phyloP scores from a whole-genome alignment of 2,113 vertebrate species.

The Clarias batrachus region DNA sequence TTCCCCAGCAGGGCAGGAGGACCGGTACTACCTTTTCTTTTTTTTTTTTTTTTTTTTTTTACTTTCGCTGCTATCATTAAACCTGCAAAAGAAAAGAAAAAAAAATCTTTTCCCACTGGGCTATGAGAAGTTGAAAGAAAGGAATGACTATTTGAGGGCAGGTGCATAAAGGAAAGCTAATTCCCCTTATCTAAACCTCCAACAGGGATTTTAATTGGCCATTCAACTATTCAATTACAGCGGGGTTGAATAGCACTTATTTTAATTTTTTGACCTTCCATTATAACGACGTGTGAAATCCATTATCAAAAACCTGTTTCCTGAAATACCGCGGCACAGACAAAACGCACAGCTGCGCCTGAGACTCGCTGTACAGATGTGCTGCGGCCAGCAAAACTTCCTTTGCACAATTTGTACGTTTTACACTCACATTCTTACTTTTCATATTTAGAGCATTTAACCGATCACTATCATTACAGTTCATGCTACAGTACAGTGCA shows the following conservation, averaged over 20 bases:
- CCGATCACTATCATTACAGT: background rate
- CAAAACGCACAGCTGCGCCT: conserved; percentile 45
- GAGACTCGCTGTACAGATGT: conserved; percentile 56
- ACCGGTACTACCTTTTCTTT: conserved; percentile 56
- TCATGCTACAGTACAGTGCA: background rate
- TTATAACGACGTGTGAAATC: conserved; percentile 51
- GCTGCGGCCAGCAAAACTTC: conserved; percentile 12
- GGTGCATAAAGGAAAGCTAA: conserved; percentile 68
- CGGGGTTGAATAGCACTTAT: conserved; percentile 66
- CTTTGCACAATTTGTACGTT: background rate
- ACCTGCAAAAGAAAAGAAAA: conserved; percentile 55
- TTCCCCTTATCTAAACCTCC: conserved; percentile 62
- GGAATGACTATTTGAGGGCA: conserved; percentile 58
- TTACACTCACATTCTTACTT: background rate
- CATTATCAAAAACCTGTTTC: conserved; percentile 57
- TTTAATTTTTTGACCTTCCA: conserved; percentile 63
- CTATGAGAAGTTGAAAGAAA: conserved; percentile 52
- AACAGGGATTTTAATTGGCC: conserved; percentile 67
- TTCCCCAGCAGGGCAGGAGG: conserved; percentile 62
- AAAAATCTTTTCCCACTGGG: conserved; percentile 44
- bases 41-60: conserved; percentile 66
- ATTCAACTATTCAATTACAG: conserved; percentile 69
- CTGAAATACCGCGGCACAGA: conserved; percentile 56
- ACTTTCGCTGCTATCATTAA: conserved; percentile 68
- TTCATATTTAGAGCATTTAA: background rate